Evolutionary conservation across 2,797 vertebrate genomes (phyloP).

Genomic region (Pseudochaenichthys georgianus): DNA sequence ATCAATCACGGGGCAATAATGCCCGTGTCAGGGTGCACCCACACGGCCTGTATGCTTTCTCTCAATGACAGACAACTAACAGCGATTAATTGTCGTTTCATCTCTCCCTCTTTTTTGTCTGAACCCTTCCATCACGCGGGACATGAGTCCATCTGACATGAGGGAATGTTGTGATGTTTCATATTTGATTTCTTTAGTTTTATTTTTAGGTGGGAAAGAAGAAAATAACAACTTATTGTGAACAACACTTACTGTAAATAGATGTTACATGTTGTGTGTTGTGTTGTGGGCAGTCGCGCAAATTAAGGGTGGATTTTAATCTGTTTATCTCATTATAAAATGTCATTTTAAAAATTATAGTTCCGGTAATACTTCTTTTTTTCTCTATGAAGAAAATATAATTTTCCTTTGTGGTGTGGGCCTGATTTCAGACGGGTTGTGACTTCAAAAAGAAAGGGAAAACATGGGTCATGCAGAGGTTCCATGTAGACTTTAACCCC

Average conservation of each 20-base stretch:
- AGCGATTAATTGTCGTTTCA: constrained; percentile 81
- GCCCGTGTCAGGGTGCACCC: constrained; percentile 76
- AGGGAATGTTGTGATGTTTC: constrained; percentile 33
- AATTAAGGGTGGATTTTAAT: not conserved
- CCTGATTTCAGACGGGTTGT: constrained; percentile 46
- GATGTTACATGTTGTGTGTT: not conserved
- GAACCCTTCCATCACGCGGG: constrained; percentile 56
- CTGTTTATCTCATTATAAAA: not conserved
- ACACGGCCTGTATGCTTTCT: constrained; percentile 74
- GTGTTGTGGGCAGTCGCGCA: not conserved
- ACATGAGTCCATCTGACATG: constrained; percentile 49
- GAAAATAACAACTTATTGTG: not conserved
- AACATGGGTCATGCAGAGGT: constrained; percentile 39
- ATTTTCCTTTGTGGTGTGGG: constrained; percentile 39
- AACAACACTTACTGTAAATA: not conserved
- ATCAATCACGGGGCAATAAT: constrained; percentile 86
- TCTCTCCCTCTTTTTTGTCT: constrained; percentile 45
- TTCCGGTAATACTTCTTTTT: not conserved
- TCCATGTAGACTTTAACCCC: constrained; percentile 23
- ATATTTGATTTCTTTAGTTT: constrained; percentile 41
- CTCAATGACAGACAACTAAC: constrained; percentile 75
- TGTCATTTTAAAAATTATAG: not conserved
- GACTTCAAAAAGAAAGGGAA: constrained; percentile 31
- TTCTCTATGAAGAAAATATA: not conserved
- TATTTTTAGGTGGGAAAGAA: constrained; percentile 1